These are phyloP conservation scores for Xylota segnis DNA, from an alignment of 2,888 invertebrate genomes.

Conservation along the genomic window DNA sequence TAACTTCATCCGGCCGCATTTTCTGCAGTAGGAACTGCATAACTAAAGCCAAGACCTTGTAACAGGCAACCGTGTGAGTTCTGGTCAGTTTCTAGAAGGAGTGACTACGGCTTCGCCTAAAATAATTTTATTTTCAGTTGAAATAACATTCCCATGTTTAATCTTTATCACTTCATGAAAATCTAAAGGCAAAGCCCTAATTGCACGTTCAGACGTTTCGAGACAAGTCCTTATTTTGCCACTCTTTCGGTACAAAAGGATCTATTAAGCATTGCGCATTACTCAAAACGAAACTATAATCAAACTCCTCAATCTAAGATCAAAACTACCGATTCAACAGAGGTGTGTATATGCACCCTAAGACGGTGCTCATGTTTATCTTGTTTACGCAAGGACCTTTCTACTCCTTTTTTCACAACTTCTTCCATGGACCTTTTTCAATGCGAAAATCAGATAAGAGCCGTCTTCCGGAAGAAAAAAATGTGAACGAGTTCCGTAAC, in stretches of 20 bases:
- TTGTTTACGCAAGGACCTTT: slow-evolving; percentile 32
- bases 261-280: background rate
- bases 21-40: no score
- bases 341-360: slow-evolving; percentile 46
- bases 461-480: slow-evolving; percentile 3
- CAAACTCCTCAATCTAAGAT: slow-evolving; percentile 52
- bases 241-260: slow-evolving; percentile 26
- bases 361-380: slow-evolving; percentile 31
- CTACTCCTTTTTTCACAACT: slow-evolving; percentile 27
- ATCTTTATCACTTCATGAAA: background rate
- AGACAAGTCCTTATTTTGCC: slow-evolving; percentile 2
- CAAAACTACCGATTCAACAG: slow-evolving; percentile 19
- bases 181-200: slow-evolving; percentile 9
- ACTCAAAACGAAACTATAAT: slow-evolving; percentile 1
- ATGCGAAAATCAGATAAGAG: slow-evolving; percentile 61
- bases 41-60: no score
- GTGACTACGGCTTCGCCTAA: no score
- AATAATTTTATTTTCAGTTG: no score
- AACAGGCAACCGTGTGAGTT: no score
- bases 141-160: slow-evolving; percentile 15
- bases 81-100: no score
- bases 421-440: slow-evolving; percentile 5
- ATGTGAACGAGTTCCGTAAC: slow-evolving; percentile 17
- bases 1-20: no score
- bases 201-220: slow-evolving; percentile 16